A percentile compares a stretch with the other conserved stretches of the same genome.
These are phyloP conservation scores for Sterna hirundo DNA, from an alignment of 2,113 vertebrate genomes.

Conservation along the genomic window DNA sequence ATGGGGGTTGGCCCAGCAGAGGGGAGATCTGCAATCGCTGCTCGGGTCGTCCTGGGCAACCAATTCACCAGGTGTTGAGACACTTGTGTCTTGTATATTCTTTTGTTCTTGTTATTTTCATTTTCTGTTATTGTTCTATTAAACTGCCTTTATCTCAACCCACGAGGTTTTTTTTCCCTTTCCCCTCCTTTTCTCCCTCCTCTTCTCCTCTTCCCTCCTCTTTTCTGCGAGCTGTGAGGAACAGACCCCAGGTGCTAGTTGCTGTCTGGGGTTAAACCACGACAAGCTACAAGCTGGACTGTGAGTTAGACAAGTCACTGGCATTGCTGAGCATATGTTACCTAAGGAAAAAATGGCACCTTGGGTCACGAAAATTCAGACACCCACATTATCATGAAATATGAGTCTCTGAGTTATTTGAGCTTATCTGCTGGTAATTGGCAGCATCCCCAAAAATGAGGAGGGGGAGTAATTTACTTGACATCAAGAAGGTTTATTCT, in stretches of 20 bases:
- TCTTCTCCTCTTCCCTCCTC: no score
- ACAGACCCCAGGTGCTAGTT: neutral
- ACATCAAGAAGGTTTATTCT: neutral
- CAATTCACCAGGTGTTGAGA: neutral
- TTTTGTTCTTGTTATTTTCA: neutral
- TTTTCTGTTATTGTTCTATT: neutral
- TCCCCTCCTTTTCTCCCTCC: neutral
- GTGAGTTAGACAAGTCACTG: fast-evolving
- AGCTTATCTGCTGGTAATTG: neutral
- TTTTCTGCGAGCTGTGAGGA: neutral
- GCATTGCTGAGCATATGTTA: neutral
- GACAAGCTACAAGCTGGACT: neutral
- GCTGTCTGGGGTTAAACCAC: neutral
- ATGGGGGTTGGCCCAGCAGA: neutral
- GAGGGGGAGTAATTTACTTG: neutral
- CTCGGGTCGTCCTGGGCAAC: neutral
- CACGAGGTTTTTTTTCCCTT: neutral
- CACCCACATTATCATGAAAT: neutral
- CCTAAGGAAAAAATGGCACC: neutral
- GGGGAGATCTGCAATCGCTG: neutral
- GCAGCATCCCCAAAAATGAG: neutral
- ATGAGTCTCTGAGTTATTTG: neutral
- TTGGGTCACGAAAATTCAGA: neutral
- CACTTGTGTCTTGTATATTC: neutral
- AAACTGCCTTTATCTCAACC: neutral